These are phyloP conservation scores for Myotis yumanensis DNA, from an alignment of 2,113 vertebrate species.

Conservation along the genomic window DNA sequence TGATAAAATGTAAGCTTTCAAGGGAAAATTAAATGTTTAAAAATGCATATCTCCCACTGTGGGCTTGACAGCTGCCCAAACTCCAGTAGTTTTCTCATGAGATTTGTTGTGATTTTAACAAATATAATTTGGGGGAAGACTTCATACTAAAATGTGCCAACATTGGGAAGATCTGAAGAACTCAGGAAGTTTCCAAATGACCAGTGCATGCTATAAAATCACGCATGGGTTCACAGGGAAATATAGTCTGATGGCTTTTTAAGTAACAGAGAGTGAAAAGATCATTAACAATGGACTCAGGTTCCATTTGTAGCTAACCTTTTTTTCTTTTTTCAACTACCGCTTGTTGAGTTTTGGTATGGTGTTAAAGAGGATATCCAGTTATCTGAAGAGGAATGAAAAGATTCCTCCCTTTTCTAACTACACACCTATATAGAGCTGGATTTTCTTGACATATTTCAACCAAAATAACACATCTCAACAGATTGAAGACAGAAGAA, in stretches of 20 bases:
- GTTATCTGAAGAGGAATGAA: constrained; percentile 1
- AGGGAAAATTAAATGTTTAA: constrained; percentile 43
- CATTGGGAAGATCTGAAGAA: not conserved
- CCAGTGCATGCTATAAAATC: not conserved
- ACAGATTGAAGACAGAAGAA: not conserved
- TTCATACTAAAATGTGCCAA: not conserved
- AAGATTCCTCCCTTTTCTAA: constrained; percentile 11
- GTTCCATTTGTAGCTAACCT: not conserved
- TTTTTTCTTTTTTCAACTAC: not conserved
- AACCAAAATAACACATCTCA: not conserved
- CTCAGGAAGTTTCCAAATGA: not conserved
- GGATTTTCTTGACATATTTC: constrained; percentile 38
- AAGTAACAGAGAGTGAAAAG: not conserved
- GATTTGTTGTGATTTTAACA: not conserved
- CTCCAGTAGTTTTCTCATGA: not conserved
- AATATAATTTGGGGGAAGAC: not conserved
- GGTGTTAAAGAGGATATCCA: not conserved
- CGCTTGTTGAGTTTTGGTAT: not conserved
- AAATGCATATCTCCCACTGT: not conserved
- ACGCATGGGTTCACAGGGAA: not conserved
- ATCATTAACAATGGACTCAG: not conserved
- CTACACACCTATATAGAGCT: not conserved
- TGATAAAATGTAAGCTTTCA: constrained; percentile 34
- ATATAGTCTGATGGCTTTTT: not conserved
- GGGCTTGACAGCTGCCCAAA: not conserved